Evolutionary conservation across 2,888 invertebrate genomes (phyloP), one percentile per base, ranked within the genome.

Genomic region (Sarcophaga subvicina): DNA sequence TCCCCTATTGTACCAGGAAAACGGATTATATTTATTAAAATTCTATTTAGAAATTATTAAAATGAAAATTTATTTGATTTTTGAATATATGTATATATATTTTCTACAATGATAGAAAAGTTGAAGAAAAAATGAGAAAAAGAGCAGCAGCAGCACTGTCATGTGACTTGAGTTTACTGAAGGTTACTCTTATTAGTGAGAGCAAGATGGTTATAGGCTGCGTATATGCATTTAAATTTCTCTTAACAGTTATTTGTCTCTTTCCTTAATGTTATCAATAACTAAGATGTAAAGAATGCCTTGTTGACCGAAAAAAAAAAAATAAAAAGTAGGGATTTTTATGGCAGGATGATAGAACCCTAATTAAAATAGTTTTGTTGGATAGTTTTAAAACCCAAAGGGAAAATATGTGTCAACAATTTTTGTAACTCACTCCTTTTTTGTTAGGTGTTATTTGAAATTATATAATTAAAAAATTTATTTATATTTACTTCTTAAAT

Each of bases 91-190:
- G 60, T 70, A 59, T 67, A 14, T 49, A 66, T 49, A 70, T 76
- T 85, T 85, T 63, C 49, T 64, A 12, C 75, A 20, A 72, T 63
- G n/a, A 37, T 54, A 77, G 73, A 88, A 86, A 88, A 87, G 75
- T 73, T 14, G 71, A 64, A 25, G 71, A 63, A 82, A 79, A 81
- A 71, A 86, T 88, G 81, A 88, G 88, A 86, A 88, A 88, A 83
- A 88, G 88, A 85, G 66, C 60, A 64, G 47, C 70, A 81, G 54
- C 54, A 54, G 54, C 54, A 17, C 12, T 14, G 91, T 91, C 91
- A 91, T 91, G 91, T 91, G 91, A 91, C 91, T 89, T 45, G 49
- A 10, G 20, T 78, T 64, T 75, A 70, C 81, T 87, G 88, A 89
- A 89, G 89, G 89, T 87, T 89, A 77, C 66, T 66, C 77, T 88